These are phyloP conservation scores for Lottia scabra DNA, from an alignment of 2,888 invertebrate genomes.

Conservation along the genomic window DNA sequence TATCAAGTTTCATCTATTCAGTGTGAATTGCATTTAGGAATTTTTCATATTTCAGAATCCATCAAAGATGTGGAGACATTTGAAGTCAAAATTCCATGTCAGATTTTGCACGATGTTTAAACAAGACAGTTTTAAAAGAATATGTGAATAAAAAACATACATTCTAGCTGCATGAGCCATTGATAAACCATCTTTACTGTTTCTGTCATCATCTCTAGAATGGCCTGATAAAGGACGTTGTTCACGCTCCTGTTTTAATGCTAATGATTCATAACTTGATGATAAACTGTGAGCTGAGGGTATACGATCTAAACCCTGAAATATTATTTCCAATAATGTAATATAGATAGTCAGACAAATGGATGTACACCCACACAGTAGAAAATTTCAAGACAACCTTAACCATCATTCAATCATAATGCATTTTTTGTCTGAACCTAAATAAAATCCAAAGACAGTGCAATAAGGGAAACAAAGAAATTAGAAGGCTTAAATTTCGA, in stretches of 20 bases:
- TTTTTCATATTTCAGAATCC: no score
- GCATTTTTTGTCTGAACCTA: no score
- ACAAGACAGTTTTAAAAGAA: background rate
- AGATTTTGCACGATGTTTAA: background rate
- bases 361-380: no score
- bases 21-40: no score
- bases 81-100: background rate
- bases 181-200: conserved; percentile 43
- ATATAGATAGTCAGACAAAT: background rate
- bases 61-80: no score
- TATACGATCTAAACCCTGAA: conserved; percentile 48
- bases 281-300: conserved; percentile 51
- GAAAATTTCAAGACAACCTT: no score
- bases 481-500: no score
- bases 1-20: no score
- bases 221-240: conserved; percentile 53
- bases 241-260: conserved; percentile 51
- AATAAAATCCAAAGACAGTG: no score
- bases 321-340: background rate
- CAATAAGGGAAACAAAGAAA: no score
- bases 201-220: conserved; percentile 56
- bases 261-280: conserved; percentile 46
- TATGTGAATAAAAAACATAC: background rate
- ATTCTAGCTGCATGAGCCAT: background rate
- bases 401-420: no score